Conservation (phyloP, 2,113 vertebrate species). For the Peromyscus polionotus region DNA sequence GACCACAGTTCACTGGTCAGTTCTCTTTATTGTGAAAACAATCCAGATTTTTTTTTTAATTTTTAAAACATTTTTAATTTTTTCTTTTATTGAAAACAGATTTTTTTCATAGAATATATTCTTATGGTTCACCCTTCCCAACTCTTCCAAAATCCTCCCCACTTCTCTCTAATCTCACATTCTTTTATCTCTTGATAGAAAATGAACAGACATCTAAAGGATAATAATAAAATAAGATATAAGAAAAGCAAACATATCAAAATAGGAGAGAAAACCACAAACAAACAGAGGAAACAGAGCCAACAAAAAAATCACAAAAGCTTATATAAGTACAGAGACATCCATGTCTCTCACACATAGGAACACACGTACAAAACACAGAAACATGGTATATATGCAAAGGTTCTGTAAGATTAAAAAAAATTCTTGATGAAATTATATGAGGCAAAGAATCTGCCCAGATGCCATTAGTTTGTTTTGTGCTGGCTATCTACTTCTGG, state of each 20-base stretch:
- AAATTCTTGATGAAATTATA: neutral
- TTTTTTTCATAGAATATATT: neutral
- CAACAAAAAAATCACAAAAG: neutral
- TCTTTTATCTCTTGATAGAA: neutral
- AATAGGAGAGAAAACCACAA: neutral
- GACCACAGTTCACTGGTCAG: neutral
- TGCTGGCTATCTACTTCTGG: neutral
- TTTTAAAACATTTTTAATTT: neutral
- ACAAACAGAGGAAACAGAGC: neutral
- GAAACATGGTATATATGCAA: neutral
- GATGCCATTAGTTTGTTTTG: neutral
- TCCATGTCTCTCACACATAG: neutral
- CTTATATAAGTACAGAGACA: neutral
- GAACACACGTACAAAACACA: neutral
- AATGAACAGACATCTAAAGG: neutral
- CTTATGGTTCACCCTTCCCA: neutral
- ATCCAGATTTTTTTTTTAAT: neutral
- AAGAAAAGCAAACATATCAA: neutral
- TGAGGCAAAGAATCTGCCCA: neutral
- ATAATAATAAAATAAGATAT: neutral
- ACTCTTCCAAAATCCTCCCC: neutral
- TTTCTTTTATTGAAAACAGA: neutral
- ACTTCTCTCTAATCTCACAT: neutral
- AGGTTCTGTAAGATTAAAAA: neutral
- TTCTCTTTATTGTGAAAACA: neutral